phyloP scores from a whole-genome alignment of 2,113 vertebrate genomes.

The Elgaria multicarinata region DNA sequence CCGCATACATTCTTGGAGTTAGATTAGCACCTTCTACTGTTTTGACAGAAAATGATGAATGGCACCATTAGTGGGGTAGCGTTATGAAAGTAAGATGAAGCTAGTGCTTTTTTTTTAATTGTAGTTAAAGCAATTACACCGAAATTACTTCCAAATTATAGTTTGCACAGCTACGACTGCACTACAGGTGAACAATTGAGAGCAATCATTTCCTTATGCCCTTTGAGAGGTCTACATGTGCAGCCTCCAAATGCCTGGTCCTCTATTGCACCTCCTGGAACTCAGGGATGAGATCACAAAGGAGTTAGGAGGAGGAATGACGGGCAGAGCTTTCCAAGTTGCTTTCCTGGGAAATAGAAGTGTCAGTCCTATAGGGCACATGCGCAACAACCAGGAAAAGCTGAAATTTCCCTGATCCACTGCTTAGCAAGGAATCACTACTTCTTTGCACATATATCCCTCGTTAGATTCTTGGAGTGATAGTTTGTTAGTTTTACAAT shows the following conservation, averaged over 20 bases:
- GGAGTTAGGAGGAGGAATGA: background rate
- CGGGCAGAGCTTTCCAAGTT: background rate
- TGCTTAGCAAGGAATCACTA: background rate
- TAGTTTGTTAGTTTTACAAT: background rate
- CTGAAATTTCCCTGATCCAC: background rate
- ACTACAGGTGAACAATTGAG: constrained; percentile 37
- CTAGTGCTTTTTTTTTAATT: background rate
- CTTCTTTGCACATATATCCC: background rate
- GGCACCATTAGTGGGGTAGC: constrained; percentile 54
- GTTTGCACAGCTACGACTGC: constrained; percentile 22
- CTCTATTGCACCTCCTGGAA: background rate
- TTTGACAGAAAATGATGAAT: constrained; percentile 68
- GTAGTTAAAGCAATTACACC: constrained; percentile 60
- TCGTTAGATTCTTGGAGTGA: background rate
- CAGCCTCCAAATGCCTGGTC: background rate
- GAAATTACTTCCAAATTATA: constrained; percentile 61
- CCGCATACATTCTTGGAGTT: constrained; percentile 30
- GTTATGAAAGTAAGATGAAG: constrained; percentile 62
- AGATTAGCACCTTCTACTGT: constrained; percentile 66
- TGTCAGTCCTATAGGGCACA: background rate
- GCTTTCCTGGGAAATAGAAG: constrained; percentile 32
- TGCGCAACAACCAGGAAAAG: background rate
- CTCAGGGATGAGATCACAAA: background rate
- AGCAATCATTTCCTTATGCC: constrained; percentile 22
- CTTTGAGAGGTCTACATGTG: background rate